These are phyloP conservation scores for Drosophila mayri DNA, from an alignment of 1,140 invertebrate species.

Conservation along the genomic window DNA sequence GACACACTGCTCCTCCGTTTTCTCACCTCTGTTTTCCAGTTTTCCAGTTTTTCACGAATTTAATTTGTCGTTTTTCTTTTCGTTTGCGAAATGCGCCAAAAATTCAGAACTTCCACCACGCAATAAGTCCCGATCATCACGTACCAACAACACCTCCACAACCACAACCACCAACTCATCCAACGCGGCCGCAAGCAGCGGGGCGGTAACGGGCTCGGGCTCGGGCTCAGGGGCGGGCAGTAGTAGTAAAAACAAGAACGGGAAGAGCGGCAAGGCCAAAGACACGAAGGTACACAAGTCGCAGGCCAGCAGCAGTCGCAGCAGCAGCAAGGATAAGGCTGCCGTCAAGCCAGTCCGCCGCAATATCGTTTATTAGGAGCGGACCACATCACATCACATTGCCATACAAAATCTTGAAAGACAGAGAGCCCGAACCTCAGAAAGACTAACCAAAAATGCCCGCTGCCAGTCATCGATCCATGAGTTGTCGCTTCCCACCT, in stretches of 20 bases:
- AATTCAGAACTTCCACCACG: slow-evolving; percentile 80
- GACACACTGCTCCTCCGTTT: slow-evolving; percentile 48
- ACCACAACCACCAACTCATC: slow-evolving; percentile 61
- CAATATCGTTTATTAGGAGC: slow-evolving; percentile 75
- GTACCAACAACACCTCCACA: slow-evolving; percentile 70
- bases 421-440: slow-evolving; percentile 23
- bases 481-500: slow-evolving; percentile 30
- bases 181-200: slow-evolving; percentile 52
- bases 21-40: slow-evolving; percentile 19
- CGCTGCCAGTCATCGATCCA: slow-evolving; percentile 45
- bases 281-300: slow-evolving; percentile 58
- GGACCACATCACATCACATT: slow-evolving; percentile 27
- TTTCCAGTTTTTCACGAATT: slow-evolving; percentile 34
- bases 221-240: slow-evolving; percentile 52
- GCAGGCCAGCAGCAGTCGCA: slow-evolving; percentile 61
- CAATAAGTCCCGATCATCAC: slow-evolving; percentile 84
- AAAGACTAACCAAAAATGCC: slow-evolving; percentile 10
- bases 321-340: slow-evolving; percentile 75
- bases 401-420: slow-evolving; percentile 55
- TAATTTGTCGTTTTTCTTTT: slow-evolving; percentile 64
- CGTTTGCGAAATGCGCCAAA: slow-evolving; percentile 45
- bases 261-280: slow-evolving; percentile 75
- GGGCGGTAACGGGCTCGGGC: slow-evolving; percentile 20
- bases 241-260: slow-evolving; percentile 59
- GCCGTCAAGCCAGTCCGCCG: slow-evolving; percentile 56